A percentile compares a stretch with the other conserved stretches of the same genome.
These are phyloP conservation scores for Neostethus bicornis DNA, from an alignment of 2,797 vertebrate genomes.

Conservation along the genomic window DNA sequence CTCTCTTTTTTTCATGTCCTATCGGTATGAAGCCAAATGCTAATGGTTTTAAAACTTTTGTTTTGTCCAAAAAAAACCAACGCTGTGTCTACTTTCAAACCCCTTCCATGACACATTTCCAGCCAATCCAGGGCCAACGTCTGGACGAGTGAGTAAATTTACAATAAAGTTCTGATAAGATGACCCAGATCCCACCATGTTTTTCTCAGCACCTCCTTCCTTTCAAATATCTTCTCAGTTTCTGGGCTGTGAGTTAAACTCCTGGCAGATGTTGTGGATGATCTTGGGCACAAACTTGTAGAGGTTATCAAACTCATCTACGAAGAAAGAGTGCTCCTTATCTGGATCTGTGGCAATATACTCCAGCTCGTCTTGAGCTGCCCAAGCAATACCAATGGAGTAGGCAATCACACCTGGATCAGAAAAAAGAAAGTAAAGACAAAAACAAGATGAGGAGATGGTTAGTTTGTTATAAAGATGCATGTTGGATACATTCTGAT, in stretches of 20 bases:
- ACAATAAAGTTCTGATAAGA: slow-evolving; percentile 39
- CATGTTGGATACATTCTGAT: not conserved
- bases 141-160: slow-evolving; percentile 54
- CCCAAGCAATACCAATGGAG: slow-evolving; percentile 94
- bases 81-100: slow-evolving; percentile 34
- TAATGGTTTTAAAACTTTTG: slow-evolving; percentile 21
- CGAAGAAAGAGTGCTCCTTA: slow-evolving; percentile 95
- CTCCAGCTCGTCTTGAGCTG: slow-evolving; percentile 95
- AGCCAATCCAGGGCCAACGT: slow-evolving; percentile 52
- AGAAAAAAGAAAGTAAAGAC: slow-evolving; percentile 19
- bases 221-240: slow-evolving; percentile 80
- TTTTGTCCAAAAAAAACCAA: slow-evolving; percentile 16
- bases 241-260: slow-evolving; percentile 96
- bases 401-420: slow-evolving; percentile 92
- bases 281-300: slow-evolving; percentile 89
- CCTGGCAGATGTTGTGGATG: slow-evolving; percentile 95
- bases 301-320: slow-evolving; percentile 96
- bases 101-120: slow-evolving; percentile 43
- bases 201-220: not conserved
- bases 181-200: slow-evolving; percentile 13
- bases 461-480: not conserved
- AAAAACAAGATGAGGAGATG: slow-evolving; percentile 12
- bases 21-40: slow-evolving; percentile 20
- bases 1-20: slow-evolving; percentile 14
- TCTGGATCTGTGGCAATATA: slow-evolving; percentile 93